These are phyloP conservation scores for Pterocles burchelli DNA, from an alignment of 2,113 vertebrate genomes.

Conservation along the genomic window DNA sequence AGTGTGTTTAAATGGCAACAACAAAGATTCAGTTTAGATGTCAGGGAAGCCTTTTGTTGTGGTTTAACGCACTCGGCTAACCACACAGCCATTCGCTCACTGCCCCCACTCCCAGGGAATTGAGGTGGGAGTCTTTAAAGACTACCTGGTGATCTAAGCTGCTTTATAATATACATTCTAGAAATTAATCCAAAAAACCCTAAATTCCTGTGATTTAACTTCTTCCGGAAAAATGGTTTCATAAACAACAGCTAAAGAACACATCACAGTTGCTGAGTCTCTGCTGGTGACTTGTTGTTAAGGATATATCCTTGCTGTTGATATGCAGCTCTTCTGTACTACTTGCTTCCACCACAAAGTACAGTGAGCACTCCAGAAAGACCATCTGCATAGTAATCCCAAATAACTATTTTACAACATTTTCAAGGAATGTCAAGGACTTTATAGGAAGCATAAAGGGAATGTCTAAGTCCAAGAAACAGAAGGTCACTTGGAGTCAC, in stretches of 20 bases:
- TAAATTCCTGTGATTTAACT: background rate
- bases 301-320: background rate
- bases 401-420: background rate
- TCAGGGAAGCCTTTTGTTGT: background rate
- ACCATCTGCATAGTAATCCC: background rate
- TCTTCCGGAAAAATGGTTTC: background rate
- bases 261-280: background rate
- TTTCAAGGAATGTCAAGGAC: background rate
- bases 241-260: background rate
- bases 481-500: background rate
- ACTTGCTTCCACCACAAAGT: background rate
- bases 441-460: background rate
- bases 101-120: too few relatives aligned
- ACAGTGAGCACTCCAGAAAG: background rate
- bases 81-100: too few relatives aligned
- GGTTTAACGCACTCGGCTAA: too few relatives aligned
- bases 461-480: background rate
- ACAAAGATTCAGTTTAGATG: background rate
- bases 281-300: background rate
- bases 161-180: background rate
- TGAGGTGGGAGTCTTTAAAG: background rate
- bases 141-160: background rate
- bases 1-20: background rate
- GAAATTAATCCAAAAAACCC: background rate
- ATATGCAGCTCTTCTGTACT: background rate